These are phyloP conservation scores for Trichomalopsis sarcophagae DNA, from an alignment of 1,140 invertebrate genomes.

Conservation along the genomic window DNA sequence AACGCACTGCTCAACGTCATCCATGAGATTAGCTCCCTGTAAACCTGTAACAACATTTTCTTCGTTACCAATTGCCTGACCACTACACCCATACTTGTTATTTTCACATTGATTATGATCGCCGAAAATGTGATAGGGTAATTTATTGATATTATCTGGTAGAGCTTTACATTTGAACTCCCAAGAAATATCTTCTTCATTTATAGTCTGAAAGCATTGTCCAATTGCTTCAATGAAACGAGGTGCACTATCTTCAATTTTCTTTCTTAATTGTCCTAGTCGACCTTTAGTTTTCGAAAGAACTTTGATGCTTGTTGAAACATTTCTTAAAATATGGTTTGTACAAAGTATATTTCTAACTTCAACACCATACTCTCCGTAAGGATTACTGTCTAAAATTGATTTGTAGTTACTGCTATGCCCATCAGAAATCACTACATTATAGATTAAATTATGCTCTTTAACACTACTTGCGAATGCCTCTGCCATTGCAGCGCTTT, in stretches of 20 bases:
- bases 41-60: not conserved
- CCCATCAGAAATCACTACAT: conserved; percentile 29
- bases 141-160: not conserved
- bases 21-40: not conserved
- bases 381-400: too few species aligned
- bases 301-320: not conserved
- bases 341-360: conserved; percentile 29
- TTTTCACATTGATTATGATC: conserved; percentile 2
- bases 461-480: too few species aligned
- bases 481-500: too few species aligned
- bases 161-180: too few species aligned
- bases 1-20: not conserved
- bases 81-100: not conserved
- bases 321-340: conserved; percentile 23
- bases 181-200: too few species aligned
- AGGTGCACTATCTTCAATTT: too few species aligned
- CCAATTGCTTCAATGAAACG: too few species aligned
- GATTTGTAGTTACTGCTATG: conserved; percentile 8
- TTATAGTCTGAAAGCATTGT: too few species aligned
- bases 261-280: too few species aligned
- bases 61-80: not conserved
- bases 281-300: too few species aligned
- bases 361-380: conserved; percentile 11
- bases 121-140: conserved; percentile 12
- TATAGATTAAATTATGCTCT: conserved; percentile 40